These are phyloP conservation scores for Agapornis canus DNA, from an alignment of 2,797 vertebrate genomes.

Conservation along the genomic window DNA sequence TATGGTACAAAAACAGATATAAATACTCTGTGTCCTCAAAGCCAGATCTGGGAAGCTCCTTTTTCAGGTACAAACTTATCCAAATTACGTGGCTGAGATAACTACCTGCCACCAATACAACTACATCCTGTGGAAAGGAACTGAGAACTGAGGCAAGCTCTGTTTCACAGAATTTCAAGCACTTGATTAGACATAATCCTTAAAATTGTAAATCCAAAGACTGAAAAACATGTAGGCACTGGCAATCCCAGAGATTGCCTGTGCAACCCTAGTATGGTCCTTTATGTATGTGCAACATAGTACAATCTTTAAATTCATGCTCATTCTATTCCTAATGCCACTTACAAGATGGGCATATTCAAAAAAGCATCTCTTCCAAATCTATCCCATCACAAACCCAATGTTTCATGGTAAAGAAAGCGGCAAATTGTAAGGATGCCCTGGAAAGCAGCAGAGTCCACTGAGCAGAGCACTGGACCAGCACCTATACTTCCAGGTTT, in stretches of 20 bases:
- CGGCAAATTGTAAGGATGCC: not conserved
- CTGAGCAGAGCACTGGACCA: not conserved
- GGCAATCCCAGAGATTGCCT: not conserved
- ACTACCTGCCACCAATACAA: not conserved
- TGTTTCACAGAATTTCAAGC: not conserved
- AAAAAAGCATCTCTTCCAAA: not conserved
- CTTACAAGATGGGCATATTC: not conserved
- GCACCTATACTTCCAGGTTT: not conserved
- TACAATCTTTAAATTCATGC: not conserved
- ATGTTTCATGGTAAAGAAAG: not conserved
- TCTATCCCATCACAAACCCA: not conserved
- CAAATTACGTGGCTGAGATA: not conserved
- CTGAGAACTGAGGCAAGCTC: not conserved
- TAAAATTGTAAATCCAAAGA: not conserved
- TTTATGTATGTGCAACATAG: not conserved
- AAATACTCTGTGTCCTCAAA: not conserved
- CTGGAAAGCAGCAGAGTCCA: not conserved
- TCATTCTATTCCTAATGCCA: not conserved
- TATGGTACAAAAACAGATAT: not conserved
- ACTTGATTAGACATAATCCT: not conserved
- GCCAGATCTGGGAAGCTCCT: not conserved
- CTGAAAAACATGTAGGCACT: not conserved
- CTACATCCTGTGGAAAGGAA: not conserved
- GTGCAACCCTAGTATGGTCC: rapidly evolving
- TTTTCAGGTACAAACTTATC: not conserved